These are phyloP conservation scores for Achlya flavicornis DNA, from an alignment of 2,888 invertebrate genomes.

Conservation along the genomic window DNA sequence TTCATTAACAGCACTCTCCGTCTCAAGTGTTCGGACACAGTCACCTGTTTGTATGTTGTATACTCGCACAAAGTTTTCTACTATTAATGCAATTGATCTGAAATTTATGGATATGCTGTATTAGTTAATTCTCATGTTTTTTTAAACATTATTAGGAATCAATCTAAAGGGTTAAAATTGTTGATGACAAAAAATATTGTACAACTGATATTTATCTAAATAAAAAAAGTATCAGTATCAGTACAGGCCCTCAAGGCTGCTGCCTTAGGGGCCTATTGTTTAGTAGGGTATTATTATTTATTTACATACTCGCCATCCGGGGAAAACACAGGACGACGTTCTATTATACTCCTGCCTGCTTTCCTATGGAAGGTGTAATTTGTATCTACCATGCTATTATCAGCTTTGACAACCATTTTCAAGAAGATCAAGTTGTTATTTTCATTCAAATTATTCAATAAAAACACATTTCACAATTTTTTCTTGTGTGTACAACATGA, in stretches of 20 bases:
- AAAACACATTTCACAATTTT: neutral
- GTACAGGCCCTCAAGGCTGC: too few species aligned
- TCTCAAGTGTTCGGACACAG: constrained; percentile 69
- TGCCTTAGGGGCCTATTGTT: too few species aligned
- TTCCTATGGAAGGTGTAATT: constrained; percentile 70
- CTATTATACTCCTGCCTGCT: constrained; percentile 78
- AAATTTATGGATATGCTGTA: constrained; percentile 30
- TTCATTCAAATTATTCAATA: too few species aligned
- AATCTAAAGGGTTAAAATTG: too few species aligned
- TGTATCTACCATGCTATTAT: constrained; percentile 31
- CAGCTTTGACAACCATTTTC: constrained; percentile 64
- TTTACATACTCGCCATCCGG: constrained; percentile 77
- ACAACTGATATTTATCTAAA: too few species aligned
- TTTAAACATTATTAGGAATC: too few species aligned
- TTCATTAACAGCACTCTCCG: constrained; percentile 58
- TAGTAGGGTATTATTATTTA: too few species aligned
- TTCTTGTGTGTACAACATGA: too few species aligned
- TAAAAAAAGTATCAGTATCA: too few species aligned
- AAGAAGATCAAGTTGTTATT: neutral
- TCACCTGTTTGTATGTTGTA: constrained; percentile 76
- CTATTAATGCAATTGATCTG: constrained; percentile 72
- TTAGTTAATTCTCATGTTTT: neutral
- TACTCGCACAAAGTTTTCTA: constrained; percentile 72
- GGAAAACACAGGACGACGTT: constrained; percentile 72
- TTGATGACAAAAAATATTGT: too few species aligned